These are phyloP conservation scores for Tragelaphus strepsiceros DNA, from an alignment of 2,113 vertebrate genomes.

Conservation along the genomic window DNA sequence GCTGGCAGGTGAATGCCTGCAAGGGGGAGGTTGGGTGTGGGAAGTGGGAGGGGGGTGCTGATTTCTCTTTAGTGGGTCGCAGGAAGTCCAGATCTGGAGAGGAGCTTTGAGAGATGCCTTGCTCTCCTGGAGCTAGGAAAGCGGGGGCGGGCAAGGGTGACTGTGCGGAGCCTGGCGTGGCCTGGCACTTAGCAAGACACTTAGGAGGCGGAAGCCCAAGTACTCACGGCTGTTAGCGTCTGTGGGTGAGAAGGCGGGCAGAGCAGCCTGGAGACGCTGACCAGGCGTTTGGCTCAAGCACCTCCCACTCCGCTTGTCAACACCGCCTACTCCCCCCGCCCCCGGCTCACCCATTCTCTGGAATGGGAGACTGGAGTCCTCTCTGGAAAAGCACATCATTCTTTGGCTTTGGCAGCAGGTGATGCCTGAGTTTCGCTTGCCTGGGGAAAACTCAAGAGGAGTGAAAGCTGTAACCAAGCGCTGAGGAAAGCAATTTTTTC, in stretches of 20 bases:
- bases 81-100: neutral
- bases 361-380: neutral
- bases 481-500: accelerated
- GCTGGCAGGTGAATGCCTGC: neutral
- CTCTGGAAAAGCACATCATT: neutral
- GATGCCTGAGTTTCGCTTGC: neutral
- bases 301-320: neutral
- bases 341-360: neutral
- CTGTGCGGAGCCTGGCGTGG: neutral
- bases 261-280: accelerated
- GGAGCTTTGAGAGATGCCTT: neutral
- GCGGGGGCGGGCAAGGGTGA: accelerated
- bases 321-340: neutral
- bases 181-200: neutral
- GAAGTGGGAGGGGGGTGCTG: neutral
- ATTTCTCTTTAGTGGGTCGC: neutral
- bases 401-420: neutral
- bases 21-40: neutral
- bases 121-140: neutral
- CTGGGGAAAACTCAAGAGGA: neutral
- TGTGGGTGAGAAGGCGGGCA: neutral
- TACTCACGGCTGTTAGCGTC: accelerated
- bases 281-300: neutral
- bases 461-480: neutral
- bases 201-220: neutral